phyloP scores from a whole-genome alignment of 2,888 invertebrate species.

The Lypha dubia region DNA sequence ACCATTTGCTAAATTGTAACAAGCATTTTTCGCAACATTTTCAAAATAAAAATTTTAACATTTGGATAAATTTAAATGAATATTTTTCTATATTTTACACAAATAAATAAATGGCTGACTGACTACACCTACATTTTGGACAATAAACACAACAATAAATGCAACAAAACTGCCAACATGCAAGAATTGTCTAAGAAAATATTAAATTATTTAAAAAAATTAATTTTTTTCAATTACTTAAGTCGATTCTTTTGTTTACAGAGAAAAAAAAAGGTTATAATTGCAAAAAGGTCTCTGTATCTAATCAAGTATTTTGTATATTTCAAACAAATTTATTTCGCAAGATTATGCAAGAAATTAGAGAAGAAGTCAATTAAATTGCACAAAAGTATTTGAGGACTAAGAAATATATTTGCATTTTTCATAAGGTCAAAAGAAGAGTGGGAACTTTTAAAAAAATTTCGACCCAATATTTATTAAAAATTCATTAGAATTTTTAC shows the following conservation, averaged over 20 bases:
- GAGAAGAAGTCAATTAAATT: too few relatives aligned
- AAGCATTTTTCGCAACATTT: constrained; percentile 43
- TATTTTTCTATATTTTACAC: constrained; percentile 32
- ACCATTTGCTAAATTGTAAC: constrained; percentile 59
- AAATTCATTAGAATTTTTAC: too few relatives aligned
- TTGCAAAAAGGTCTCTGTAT: constrained; percentile 20
- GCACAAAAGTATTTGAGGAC: too few relatives aligned
- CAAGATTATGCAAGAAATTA: too few relatives aligned
- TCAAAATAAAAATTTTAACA: constrained; percentile 46
- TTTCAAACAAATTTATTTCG: neutral
- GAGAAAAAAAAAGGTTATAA: neutral
- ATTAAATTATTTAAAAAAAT: constrained; percentile 20
- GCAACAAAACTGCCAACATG: constrained; percentile 48
- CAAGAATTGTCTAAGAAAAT: constrained; percentile 47
- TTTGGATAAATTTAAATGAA: constrained; percentile 42
- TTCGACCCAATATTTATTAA: too few relatives aligned
- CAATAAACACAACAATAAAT: constrained; percentile 29
- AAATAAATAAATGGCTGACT: constrained; percentile 39
- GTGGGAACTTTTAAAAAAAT: too few relatives aligned
- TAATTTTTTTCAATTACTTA: neutral
- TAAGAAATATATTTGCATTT: too few relatives aligned
- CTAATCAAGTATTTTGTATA: neutral
- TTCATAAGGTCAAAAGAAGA: too few relatives aligned
- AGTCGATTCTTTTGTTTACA: neutral
- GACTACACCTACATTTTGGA: constrained; percentile 63